A percentile compares a stretch with the other conserved stretches of the same genome.
phyloP scores from a whole-genome alignment of 1,140 invertebrate species.

The Neelides sp. region DNA sequence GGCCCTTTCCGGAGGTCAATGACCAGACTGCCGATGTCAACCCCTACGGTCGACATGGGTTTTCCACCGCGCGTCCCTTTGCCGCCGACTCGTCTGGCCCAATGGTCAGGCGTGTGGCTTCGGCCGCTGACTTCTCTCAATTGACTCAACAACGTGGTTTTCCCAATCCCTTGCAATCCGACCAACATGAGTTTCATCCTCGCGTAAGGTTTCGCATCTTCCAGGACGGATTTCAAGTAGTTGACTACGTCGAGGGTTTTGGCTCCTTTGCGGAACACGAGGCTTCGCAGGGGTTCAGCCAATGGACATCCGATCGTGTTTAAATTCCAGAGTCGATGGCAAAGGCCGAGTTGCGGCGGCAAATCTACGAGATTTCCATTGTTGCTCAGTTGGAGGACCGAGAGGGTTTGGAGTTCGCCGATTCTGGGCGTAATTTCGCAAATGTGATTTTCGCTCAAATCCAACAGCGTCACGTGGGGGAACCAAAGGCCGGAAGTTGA shows the following conservation, averaged over 20 bases:
- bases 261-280: constrained; percentile 83
- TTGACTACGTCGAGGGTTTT: constrained; percentile 95
- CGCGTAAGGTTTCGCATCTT: constrained; percentile 85
- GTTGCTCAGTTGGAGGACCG: constrained; percentile 84
- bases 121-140: constrained; percentile 71
- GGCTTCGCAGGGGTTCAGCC: constrained; percentile 77
- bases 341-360: constrained; percentile 84
- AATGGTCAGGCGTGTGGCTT: constrained; percentile 52
- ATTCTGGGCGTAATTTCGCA: constrained; percentile 68
- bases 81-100: constrained; percentile 84
- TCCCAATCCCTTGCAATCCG: constrained; percentile 83
- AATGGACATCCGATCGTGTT: constrained; percentile 79
- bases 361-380: constrained; percentile 73
- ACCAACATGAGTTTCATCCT: constrained; percentile 97
- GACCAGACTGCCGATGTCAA: constrained; percentile 90
- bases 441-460: constrained; percentile 78
- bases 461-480: constrained; percentile 86
- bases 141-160: constrained; percentile 82
- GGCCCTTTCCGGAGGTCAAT: constrained; percentile 91
- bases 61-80: constrained; percentile 53
- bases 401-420: constrained; percentile 72
- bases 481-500: constrained; percentile 62
- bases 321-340: constrained; percentile 88
- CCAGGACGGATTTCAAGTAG: constrained; percentile 70
- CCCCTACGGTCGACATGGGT: constrained; percentile 80